Evolutionary conservation across 1,140 invertebrate genomes (phyloP), one percentile per base, ranked within the genome.

Genomic region (Caenorhabditis brenneri): DNA sequence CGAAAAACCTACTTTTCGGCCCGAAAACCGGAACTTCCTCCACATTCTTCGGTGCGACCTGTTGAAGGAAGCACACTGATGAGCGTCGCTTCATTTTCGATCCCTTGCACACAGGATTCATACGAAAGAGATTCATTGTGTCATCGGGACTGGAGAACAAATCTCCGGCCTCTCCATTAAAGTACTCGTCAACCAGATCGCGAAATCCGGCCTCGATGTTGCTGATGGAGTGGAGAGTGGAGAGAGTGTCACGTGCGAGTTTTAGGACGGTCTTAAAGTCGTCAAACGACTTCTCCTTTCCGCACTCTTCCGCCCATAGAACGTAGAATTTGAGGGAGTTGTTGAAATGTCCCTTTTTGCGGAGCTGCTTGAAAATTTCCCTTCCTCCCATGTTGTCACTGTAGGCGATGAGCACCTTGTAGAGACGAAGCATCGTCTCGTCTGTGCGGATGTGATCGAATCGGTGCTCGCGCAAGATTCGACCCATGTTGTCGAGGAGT

Each of bases 191-290:
- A 29, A 46, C 65, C 1, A 74, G n/a, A 42, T 74, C 65, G 1
- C 65, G 65, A n/a, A 74, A 74, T 22, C 65, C 65, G 2, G 65
- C 33, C 42, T 74, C 65, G 22, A 74, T 74, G 46, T 74, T 22
- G 12, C 19, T 9, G 33, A 5, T 24, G 19, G 33, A 0, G 12
- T n/a, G 0, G 36, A 42, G 0, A 74, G n/a, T 6, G 36, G n/a
- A n/a, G n/a, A n/a, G n/a, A n/a, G n/a, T 4, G 0, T 42, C 22
- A 2, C 65, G 36, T 5, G 65, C 65, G 36, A 46, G 19, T 6
- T 42, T 1, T 3, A 74, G 65, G 9, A 74, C 65, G 2, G 42
- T n/a, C 24, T 39, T 74, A 36, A 74, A 74, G 5, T 46, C 22
- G 7, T 39, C 36, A 4, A 39, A n/a, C 29, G 24, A 12, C n/a